Base-by-base conservation (phyloP, 2,797 vertebrate species). In the Karalla daura region DNA sequence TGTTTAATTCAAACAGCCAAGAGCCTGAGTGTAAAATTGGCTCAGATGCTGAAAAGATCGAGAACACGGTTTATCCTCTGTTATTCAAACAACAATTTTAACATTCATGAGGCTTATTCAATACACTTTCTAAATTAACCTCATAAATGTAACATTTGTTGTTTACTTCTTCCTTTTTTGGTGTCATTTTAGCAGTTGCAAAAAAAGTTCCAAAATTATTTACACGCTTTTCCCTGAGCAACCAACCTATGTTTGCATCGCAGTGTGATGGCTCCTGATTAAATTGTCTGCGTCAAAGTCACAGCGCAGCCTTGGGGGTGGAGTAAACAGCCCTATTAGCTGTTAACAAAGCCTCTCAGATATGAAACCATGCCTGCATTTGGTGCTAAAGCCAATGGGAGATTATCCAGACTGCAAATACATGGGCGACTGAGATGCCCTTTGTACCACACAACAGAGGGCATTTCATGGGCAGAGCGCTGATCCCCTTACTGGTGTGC, bases 381-480 rank as follows among this genome's bases (percentile, higher is more conserved):
- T 28, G 65, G 56, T 69, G 68, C 79, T 73, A 76, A 84, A 86
- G 67, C 85, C 84, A 84, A 55, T 43, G 70, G 70, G 78, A 88
- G 88, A 93, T 92, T 85, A 91, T 90, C 83, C 81, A 80, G 64
- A 72, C 74, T 75, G 86, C 74, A 87, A 88, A 91, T 85, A 86
- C 79, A 85, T 64, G 79, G 72, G 47, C 35, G 23, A 72, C 82
- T 64, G 79, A 78, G 75, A 87, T 90, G 86, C 75, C 86, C 88
- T 90, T 91, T 92, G 84, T 91, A 63, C 81, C 80, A 51, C 79
- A 85, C 84, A 87, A 83, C 81, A 88, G 86, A 91, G 87, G 88
- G 86, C 80, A 86, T 89, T 87, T 86, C 78, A 90, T 89, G 85
- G 89, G 80, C 86, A 86, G 70, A 84, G 72, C 35, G 30, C 64